These are phyloP conservation scores for Holocentrus rufus DNA, from an alignment of 2,797 vertebrate species.

Conservation along the genomic window DNA sequence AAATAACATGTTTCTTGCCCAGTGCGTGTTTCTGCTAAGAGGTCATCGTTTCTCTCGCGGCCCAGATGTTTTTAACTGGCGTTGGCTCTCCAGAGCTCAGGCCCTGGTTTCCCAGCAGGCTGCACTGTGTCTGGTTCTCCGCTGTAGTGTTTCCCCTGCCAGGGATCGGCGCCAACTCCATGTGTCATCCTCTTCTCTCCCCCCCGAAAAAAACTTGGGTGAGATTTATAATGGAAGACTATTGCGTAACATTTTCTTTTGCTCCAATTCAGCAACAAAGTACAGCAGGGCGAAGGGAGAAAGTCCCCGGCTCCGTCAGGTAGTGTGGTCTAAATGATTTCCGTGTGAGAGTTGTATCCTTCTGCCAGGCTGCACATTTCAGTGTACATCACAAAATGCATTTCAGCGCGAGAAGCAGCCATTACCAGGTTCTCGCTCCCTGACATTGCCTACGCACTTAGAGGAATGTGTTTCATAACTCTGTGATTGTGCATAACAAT, in stretches of 20 bases:
- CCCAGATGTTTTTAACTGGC: slow-evolving; percentile 79
- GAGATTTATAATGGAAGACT: slow-evolving; percentile 73
- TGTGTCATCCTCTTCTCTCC: slow-evolving; percentile 63
- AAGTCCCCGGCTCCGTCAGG: slow-evolving; percentile 28
- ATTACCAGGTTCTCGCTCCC: not conserved
- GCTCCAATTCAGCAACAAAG: slow-evolving; percentile 41
- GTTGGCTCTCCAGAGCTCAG: slow-evolving; percentile 56
- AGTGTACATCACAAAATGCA: not conserved
- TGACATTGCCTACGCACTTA: not conserved
- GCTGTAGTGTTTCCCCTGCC: slow-evolving; percentile 51
- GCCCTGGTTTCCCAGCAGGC: slow-evolving; percentile 71
- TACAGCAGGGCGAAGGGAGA: slow-evolving; percentile 47
- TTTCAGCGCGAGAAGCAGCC: not conserved
- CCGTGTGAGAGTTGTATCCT: slow-evolving; percentile 9
- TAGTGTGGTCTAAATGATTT: slow-evolving; percentile 23
- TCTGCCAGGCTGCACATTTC: slow-evolving; percentile 29
- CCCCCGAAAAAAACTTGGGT: slow-evolving; percentile 58
- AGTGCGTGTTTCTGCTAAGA: slow-evolving; percentile 70
- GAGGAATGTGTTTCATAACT: not conserved
- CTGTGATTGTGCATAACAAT: too few relatives aligned
- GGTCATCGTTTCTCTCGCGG: slow-evolving; percentile 67
- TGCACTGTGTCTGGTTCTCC: slow-evolving; percentile 51
- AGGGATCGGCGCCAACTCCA: slow-evolving; percentile 54
- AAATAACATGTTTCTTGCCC: slow-evolving; percentile 68
- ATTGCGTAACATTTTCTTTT: slow-evolving; percentile 68